A percentile compares a stretch with the other conserved stretches of the same genome.
Evolutionary conservation across 1,140 invertebrate genomes (phyloP).

Genomic region (Nebria ingens): DNA sequence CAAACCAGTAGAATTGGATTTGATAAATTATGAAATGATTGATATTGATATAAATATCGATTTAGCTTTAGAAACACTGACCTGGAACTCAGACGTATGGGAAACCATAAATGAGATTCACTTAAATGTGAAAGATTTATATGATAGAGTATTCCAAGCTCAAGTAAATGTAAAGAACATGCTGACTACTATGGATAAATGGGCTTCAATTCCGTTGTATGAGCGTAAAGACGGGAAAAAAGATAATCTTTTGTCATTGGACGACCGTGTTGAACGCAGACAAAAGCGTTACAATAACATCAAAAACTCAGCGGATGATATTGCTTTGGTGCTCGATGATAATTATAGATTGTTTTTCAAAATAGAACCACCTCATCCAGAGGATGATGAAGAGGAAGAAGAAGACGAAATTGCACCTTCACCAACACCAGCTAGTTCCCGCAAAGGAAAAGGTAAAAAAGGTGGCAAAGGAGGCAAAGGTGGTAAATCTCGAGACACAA

Average conservation of each 20-base stretch:
- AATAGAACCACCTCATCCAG: conserved; percentile 29
- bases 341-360: conserved; percentile 54
- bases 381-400: conserved; percentile 25
- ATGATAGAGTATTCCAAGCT: conserved; percentile 51
- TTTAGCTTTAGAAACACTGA: conserved; percentile 47
- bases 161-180: conserved; percentile 53
- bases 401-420: conserved; percentile 21
- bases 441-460: conserved; percentile 1
- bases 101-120: conserved; percentile 23
- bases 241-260: conserved; percentile 45
- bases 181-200: conserved; percentile 47
- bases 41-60: conserved; percentile 51
- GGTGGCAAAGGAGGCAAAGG: neutral
- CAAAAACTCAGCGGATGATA: conserved; percentile 39
- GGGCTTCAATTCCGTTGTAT: conserved; percentile 59
- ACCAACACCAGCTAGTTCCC: conserved; percentile 2
- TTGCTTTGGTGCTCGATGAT: conserved; percentile 47
- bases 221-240: conserved; percentile 50
- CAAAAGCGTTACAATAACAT: conserved; percentile 47
- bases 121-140: conserved; percentile 41
- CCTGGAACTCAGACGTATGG: conserved; percentile 54
- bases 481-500: conserved; percentile 10
- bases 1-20: conserved; percentile 52
- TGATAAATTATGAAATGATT: conserved; percentile 54
- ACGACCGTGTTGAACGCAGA: conserved; percentile 44